Evolutionary conservation across 2,113 vertebrate species (phyloP).

Genomic region (Pterocles gutturalis): DNA sequence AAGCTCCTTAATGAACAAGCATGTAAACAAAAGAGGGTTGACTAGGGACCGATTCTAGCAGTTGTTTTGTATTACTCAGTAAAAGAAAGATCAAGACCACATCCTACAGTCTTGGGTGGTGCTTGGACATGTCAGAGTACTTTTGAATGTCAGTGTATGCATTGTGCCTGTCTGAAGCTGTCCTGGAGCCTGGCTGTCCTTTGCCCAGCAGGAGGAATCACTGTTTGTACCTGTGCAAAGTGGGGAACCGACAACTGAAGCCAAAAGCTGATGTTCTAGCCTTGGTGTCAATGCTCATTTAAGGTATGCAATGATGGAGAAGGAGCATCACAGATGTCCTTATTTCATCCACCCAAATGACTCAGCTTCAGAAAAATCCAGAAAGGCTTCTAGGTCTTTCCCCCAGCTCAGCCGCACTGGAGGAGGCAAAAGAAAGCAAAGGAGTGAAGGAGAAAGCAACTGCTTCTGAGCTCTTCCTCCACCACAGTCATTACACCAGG

Average conservation of each 20-base stretch:
- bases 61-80: conserved; percentile 37
- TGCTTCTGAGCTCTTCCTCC: neutral
- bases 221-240: neutral
- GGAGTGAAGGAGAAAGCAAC: neutral
- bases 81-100: conserved; percentile 46
- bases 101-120: conserved; percentile 1
- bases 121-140: conserved; percentile 11
- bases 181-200: neutral
- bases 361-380: neutral
- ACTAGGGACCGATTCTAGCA: conserved; percentile 14
- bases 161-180: neutral
- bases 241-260: neutral
- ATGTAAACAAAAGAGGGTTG: neutral
- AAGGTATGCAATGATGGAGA: neutral
- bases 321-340: neutral
- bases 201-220: neutral
- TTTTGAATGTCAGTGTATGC: neutral
- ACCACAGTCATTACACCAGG: neutral
- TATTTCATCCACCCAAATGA: conserved; percentile 9
- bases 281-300: neutral
- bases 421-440: neutral
- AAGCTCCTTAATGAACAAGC: conserved; percentile 18
- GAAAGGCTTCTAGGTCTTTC: neutral
- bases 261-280: neutral
- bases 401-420: neutral